Conservation (phyloP, 2,888 invertebrate species). For the Apomyelois bistriatella region DNA sequence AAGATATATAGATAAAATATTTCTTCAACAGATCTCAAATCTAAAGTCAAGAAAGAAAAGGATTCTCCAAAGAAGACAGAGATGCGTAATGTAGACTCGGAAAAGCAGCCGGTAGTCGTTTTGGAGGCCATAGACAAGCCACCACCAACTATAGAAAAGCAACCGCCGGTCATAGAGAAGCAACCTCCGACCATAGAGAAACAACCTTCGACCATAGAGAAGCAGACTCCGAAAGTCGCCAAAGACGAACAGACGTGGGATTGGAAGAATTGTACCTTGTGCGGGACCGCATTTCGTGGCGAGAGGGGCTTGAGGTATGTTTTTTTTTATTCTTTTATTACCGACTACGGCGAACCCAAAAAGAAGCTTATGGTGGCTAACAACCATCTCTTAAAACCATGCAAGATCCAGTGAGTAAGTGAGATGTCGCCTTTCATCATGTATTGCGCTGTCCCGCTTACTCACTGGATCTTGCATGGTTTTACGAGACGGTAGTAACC, state of each 20-base stretch:
- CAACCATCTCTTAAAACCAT: too few relatives aligned
- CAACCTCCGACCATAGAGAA: conserved; percentile 11
- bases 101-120: conserved; percentile 6
- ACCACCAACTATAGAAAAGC: conserved; percentile 16
- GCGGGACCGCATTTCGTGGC: conserved; percentile 54
- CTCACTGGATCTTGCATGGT: too few relatives aligned
- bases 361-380: too few relatives aligned
- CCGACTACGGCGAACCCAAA: too few relatives aligned
- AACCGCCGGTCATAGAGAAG: conserved; percentile 11
- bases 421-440: too few relatives aligned
- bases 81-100: conserved; percentile 17
- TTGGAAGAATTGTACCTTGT: conserved; percentile 46
- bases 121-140: neutral
- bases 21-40: conserved; percentile 50
- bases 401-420: too few relatives aligned
- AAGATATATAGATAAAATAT: neutral
- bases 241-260: conserved; percentile 19
- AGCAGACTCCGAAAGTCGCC: neutral
- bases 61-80: conserved; percentile 24
- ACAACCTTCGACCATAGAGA: conserved; percentile 17
- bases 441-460: too few relatives aligned
- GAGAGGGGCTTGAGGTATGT: conserved; percentile 60
- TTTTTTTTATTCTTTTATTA: conserved; percentile 1
- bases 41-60: conserved; percentile 43
- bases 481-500: too few relatives aligned